phyloP scores from a whole-genome alignment of 2,113 vertebrate genomes.

The Scortum barcoo region DNA sequence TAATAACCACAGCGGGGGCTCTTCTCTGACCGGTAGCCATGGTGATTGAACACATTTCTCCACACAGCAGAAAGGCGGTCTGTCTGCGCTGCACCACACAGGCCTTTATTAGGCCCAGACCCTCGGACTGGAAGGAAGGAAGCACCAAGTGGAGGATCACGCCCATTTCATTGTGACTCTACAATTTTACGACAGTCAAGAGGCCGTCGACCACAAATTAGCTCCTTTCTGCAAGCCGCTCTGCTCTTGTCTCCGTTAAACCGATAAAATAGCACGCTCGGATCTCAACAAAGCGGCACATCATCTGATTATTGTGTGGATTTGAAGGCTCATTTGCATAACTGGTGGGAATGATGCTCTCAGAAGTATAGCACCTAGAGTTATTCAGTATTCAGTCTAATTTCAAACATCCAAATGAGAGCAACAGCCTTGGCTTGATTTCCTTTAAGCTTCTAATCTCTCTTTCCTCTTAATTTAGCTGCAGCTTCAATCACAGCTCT shows the following conservation, averaged over 20 bases:
- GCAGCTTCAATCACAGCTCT: constrained; percentile 72
- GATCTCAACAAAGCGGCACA: constrained; percentile 67
- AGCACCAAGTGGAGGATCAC: constrained; percentile 58
- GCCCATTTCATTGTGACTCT: constrained; percentile 67
- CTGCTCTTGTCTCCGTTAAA: constrained; percentile 52
- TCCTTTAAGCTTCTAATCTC: constrained; percentile 76
- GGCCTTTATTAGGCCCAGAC: constrained; percentile 65
- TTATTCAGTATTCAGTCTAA: constrained; percentile 69
- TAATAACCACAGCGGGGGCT: constrained; percentile 77
- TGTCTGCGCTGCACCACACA: constrained; percentile 57
- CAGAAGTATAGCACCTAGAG: constrained; percentile 68
- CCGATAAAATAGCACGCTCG: constrained; percentile 45
- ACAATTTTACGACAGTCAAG: constrained; percentile 61
- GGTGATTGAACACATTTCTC: constrained; percentile 77
- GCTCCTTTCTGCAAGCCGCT: constrained; percentile 23
- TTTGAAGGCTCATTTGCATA: constrained; percentile 70
- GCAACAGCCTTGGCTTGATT: constrained; percentile 76
- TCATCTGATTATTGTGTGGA: constrained; percentile 69
- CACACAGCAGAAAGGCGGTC: constrained; percentile 64
- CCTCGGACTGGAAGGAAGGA: constrained; percentile 56
- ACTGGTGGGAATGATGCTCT: constrained; percentile 71
- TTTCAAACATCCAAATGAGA: constrained; percentile 79
- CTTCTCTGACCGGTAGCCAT: constrained; percentile 76
- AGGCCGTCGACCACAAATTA: constrained; percentile 53
- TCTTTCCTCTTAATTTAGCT: constrained; percentile 76